Base-by-base conservation (phyloP, 1,140 invertebrate genomes). In the Linepithema humile region DNA sequence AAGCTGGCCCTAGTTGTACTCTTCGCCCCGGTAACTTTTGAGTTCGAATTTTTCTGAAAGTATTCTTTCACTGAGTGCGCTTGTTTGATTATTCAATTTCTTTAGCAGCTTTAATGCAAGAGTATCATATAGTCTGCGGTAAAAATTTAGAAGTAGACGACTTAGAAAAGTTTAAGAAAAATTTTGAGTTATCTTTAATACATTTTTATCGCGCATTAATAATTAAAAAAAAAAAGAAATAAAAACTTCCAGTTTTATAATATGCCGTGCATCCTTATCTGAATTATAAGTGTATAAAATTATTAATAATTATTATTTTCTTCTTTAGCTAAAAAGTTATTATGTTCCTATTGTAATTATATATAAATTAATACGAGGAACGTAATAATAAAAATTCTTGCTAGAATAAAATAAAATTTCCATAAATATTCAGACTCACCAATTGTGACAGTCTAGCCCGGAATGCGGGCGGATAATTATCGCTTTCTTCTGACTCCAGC, bases 391-490 rank as follows among this genome's bases (percentile, higher is more conserved):
- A 38, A 38, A 48, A 26, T 9, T 17, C n/a, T n/a, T 48, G 3
- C 23, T 50, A 77, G 26, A 5, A 40, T n/a, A 53, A 67, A 10
- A 15, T 59, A 35, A 65, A 17, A 48, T 50, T 35, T 9, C 0
- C 9, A 10, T 26, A 29, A 40, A 29, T 32, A 43, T 78, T 40
- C 17, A 60, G 67, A 92, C 91, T 94, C 67, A 94, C 94, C 93
- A 93, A 83, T 82, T 93, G 90, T 17, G 85, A 83, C n/a, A 94
- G 69, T 75, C 90, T 93, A 15, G 92, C 93, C 67, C 94, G 93
- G 38, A 94, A 94, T 32, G 94, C 91, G 0, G 92, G 87, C 45
- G 94, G 94, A 91, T 94, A 94, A 80, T 94, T 94, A 53, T 94
- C 94, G 40, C 86, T 87, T 6, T 93, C 90, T 1, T 89, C 84